phyloP scores from a whole-genome alignment of 2,113 vertebrate species.

The Labrus mixtus region DNA sequence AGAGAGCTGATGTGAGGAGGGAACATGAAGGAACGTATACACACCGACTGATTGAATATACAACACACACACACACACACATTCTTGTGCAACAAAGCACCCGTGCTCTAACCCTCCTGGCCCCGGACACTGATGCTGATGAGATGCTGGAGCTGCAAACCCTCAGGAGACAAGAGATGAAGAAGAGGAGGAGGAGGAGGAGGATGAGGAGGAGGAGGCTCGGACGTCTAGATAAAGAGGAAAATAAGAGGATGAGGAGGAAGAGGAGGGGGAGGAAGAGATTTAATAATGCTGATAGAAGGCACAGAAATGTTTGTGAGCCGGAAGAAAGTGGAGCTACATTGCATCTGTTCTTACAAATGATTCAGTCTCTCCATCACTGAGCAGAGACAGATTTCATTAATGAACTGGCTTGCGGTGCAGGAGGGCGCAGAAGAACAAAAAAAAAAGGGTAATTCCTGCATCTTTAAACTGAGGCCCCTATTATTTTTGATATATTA shows the following conservation, averaged over 20 bases:
- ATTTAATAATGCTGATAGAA: conserved; percentile 57
- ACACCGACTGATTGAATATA: conserved; percentile 34
- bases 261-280: conserved; percentile 19
- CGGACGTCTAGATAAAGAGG: conserved; percentile 45
- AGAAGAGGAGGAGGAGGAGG: conserved; percentile 32
- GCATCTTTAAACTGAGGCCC: not conserved
- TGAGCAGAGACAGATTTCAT: conserved; percentile 8
- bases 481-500: too few species aligned
- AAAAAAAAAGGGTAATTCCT: not conserved
- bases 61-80: conserved; percentile 33
- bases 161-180: conserved; percentile 68
- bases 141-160: conserved; percentile 63
- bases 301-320: conserved; percentile 4
- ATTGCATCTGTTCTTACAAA: not conserved
- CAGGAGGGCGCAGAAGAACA: not conserved
- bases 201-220: conserved; percentile 21
- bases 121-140: conserved; percentile 75
- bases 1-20: conserved; percentile 16
- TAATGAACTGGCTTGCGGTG: conserved; percentile 30
- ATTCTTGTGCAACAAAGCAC: conserved; percentile 45
- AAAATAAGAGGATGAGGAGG: conserved; percentile 18
- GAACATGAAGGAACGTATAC: conserved; percentile 3
- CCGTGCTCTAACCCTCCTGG: conserved; percentile 33
- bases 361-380: not conserved
- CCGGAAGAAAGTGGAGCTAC: not conserved